Conservation (phyloP, 2,797 vertebrate species). For the Arctocebus calabarensis region DNA sequence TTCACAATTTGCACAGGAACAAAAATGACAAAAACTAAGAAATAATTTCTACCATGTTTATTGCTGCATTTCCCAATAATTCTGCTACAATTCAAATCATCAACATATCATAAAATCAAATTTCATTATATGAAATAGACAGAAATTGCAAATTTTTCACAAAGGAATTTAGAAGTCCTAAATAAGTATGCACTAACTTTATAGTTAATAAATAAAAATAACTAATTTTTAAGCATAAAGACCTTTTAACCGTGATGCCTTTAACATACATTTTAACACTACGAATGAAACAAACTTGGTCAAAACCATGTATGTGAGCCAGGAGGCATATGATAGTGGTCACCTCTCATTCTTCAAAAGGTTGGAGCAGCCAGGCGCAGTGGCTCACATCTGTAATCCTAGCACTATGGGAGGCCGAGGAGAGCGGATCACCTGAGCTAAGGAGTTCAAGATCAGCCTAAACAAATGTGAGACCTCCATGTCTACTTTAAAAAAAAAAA, state of each 20-base stretch:
- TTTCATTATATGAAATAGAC: background rate
- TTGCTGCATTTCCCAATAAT: conserved; percentile 47
- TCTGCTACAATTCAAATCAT: conserved; percentile 34
- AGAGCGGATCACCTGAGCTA: too few species aligned
- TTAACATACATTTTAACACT: conserved; percentile 42
- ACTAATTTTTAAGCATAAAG: conserved; percentile 4
- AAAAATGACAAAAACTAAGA: conserved; percentile 60
- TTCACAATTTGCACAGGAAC: conserved; percentile 29
- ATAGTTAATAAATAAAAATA: background rate
- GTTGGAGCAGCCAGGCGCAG: background rate
- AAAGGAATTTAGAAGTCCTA: conserved; percentile 16
- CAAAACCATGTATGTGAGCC: background rate
- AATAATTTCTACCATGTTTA: conserved; percentile 51
- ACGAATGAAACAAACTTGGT: background rate
- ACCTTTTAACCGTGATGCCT: background rate
- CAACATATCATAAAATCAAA: conserved; percentile 48
- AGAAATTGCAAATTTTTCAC: conserved; percentile 25
- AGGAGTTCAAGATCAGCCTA: too few species aligned
- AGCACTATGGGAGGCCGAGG: too few species aligned
- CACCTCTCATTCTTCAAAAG: background rate
- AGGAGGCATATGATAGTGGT: background rate
- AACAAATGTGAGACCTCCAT: too few species aligned
- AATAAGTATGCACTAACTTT: conserved; percentile 10
- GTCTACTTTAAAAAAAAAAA: too few species aligned
- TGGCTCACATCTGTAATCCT: too few species aligned